Base-by-base conservation (phyloP, 2,888 invertebrate species). In the Lochmaea crataegi region DNA sequence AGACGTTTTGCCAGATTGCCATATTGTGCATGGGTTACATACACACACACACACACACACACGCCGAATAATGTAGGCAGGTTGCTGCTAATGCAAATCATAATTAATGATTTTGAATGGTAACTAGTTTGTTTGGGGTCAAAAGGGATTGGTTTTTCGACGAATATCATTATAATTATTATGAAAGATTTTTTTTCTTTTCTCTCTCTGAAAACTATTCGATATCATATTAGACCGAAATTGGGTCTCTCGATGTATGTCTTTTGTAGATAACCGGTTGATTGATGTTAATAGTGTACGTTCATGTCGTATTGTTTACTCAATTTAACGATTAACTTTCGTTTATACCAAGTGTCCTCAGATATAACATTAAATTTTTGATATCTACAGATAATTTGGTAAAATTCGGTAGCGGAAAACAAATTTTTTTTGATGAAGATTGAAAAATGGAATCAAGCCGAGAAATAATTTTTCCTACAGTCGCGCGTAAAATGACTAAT, bases 11-110 rank as follows among this genome's bases (percentile, higher is more conserved):
- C 65, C 48, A 26, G n/a, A 65, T 48, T 14, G 60, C 58, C 58
- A 58, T 58, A 58, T 51, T 65, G 65, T 53, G 32, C 38, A 48
- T 38, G 32, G 14, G 22, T 53, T 9, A 48, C n/a, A n/a, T n/a
- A n/a, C n/a, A n/a, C n/a, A n/a, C n/a, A n/a, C n/a, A n/a, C n/a
- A n/a, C n/a, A n/a, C n/a, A n/a, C n/a, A n/a, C 42, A 48, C 53
- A 65, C 10, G 65, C 65, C 65, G 51, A 65, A 53, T n/a, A n/a
- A n/a, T 65, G 65, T 65, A 65, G 65, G 65, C 65, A 65, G 65
- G 65, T 65, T 65, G 65, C n/a, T 65, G 14, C n/a, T 12, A 51
- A 53, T 16, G 16, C 10, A 38, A 22, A 64, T 45, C 6, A 26
- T 45, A 64, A 64, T 64, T 64, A 64, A 64, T 48, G 45, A 18